A percentile compares a stretch with the other conserved stretches of the same genome.
Evolutionary conservation across 1,140 invertebrate genomes (phyloP).

Genomic region (Tetraneura akinire): DNA sequence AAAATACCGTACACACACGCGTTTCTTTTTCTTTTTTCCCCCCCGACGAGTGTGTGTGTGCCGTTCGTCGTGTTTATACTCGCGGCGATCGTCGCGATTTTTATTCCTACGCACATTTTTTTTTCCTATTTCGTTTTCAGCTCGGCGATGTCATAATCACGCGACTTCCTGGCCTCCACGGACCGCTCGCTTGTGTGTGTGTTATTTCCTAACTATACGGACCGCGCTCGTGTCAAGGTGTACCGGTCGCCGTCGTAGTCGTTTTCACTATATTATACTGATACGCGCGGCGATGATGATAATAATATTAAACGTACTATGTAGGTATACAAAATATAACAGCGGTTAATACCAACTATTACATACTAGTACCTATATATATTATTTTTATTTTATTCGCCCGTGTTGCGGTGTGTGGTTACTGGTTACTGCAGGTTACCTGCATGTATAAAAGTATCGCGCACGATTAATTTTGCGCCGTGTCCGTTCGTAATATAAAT

Average conservation of each 20-base stretch:
- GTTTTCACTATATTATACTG: conserved; percentile 31
- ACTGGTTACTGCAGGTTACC: neutral
- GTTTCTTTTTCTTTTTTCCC: too few relatives aligned
- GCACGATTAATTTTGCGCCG: neutral
- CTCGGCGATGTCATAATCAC: conserved; percentile 42
- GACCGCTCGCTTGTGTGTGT: neutral
- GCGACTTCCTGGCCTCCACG: conserved; percentile 49
- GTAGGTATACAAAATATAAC: neutral
- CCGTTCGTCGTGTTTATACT: too few relatives aligned
- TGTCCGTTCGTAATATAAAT: neutral
- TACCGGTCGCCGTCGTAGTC: conserved; percentile 37
- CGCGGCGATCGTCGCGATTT: neutral
- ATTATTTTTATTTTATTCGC: too few relatives aligned
- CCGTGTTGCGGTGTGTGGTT: too few relatives aligned
- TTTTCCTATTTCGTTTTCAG: conserved; percentile 26
- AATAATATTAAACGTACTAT: neutral
- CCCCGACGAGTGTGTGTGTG: conserved; percentile 6
- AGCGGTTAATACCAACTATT: neutral
- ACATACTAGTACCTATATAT: too few relatives aligned
- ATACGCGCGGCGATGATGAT: conserved; percentile 10
- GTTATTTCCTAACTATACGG: neutral
- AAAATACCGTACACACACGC: neutral
- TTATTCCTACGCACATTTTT: neutral
- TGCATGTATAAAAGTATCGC: neutral
- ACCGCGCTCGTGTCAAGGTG: conserved; percentile 45